These are phyloP conservation scores for Pogonomyrmex californicus DNA, from an alignment of 1,140 invertebrate species.

Conservation along the genomic window DNA sequence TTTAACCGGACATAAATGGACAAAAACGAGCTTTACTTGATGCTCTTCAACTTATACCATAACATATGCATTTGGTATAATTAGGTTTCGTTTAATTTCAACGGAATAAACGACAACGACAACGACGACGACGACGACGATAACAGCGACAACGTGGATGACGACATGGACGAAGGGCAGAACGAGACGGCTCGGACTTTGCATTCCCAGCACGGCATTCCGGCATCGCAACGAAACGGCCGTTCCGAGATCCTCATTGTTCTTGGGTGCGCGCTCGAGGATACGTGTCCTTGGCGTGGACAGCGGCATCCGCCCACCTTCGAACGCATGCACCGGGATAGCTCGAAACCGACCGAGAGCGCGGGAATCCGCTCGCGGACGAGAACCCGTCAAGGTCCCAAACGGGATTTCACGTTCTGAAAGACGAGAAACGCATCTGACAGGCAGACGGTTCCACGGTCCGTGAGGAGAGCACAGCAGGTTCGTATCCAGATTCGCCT, in stretches of 20 bases:
- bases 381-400: slow-evolving; percentile 65
- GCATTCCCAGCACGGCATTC: slow-evolving; percentile 72
- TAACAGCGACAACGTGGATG: slow-evolving; percentile 33
- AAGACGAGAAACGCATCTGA: slow-evolving; percentile 43
- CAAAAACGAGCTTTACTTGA: slow-evolving; percentile 27
- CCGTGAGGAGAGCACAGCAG: slow-evolving; percentile 44
- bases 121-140: slow-evolving; percentile 24
- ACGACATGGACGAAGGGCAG: slow-evolving; percentile 53
- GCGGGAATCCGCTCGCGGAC: slow-evolving; percentile 57
- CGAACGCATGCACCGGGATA: slow-evolving; percentile 57
- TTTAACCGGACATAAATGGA: neutral
- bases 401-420: slow-evolving; percentile 58
- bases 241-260: slow-evolving; percentile 77
- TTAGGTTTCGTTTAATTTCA: slow-evolving; percentile 49
- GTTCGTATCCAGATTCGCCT: slow-evolving; percentile 29
- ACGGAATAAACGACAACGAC: slow-evolving; percentile 31
- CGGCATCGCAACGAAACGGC: slow-evolving; percentile 58
- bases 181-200: slow-evolving; percentile 63
- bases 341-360: slow-evolving; percentile 41
- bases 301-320: slow-evolving; percentile 76
- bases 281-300: slow-evolving; percentile 70
- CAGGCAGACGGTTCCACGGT: slow-evolving; percentile 42
- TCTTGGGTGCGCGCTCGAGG: slow-evolving; percentile 69
- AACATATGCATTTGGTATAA: slow-evolving; percentile 2
- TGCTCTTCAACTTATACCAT: slow-evolving; percentile 69